These are phyloP conservation scores for Lepilemur septentrionalis DNA, from an alignment of 2,797 vertebrate species.

Conservation along the genomic window DNA sequence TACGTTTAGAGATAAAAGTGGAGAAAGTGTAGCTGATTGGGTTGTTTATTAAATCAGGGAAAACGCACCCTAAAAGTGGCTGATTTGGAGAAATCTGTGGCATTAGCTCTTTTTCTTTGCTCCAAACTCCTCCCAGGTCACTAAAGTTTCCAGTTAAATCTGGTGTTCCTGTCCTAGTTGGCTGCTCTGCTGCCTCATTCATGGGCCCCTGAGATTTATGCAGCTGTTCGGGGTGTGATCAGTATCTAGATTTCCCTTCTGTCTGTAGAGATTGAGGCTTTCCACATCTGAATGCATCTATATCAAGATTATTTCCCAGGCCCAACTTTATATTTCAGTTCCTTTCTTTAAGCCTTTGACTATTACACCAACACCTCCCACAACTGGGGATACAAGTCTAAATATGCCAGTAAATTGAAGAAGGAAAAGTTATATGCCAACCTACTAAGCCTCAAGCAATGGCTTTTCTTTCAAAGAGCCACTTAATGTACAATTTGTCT, in stretches of 20 bases:
- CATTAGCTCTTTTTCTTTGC: background rate
- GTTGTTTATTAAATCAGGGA: background rate
- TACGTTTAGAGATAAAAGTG: background rate
- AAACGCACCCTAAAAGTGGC: background rate
- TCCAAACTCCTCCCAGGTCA: background rate
- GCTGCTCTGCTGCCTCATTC: background rate
- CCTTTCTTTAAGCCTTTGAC: background rate
- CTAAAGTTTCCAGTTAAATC: background rate
- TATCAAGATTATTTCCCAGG: background rate
- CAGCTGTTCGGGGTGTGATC: conserved; percentile 21
- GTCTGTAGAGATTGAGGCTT: background rate
- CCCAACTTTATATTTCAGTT: background rate
- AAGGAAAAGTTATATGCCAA: background rate
- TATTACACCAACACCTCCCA: background rate
- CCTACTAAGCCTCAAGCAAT: background rate
- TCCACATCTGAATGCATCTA: conserved; percentile 6
- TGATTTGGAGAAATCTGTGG: background rate
- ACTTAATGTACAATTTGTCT: background rate
- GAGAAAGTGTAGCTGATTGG: background rate
- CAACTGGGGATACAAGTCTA: background rate
- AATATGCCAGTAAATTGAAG: conserved; percentile 7
- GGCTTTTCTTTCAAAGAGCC: background rate
- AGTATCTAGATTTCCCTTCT: background rate
- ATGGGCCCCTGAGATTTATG: background rate
- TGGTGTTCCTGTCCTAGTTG: background rate